Conservation (phyloP, 2,888 invertebrate species). For the Lycaena phlaeas region DNA sequence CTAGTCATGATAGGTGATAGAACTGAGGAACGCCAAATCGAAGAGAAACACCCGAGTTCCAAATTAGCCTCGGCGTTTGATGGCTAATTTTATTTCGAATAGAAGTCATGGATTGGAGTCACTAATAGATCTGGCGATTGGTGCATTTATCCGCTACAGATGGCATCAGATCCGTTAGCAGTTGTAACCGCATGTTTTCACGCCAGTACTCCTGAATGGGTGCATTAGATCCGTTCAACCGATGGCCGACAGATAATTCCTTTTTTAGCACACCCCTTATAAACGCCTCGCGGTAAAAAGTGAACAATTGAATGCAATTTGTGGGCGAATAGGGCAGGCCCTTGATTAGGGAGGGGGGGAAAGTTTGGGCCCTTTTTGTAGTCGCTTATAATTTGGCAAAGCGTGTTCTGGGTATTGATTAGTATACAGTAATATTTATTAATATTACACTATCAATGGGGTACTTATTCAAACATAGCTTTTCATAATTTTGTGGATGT, state of each 20-base stretch:
- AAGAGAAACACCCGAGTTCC: too few species aligned
- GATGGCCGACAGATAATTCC: slow-evolving; percentile 40
- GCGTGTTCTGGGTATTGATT: background rate
- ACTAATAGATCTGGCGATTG: too few species aligned
- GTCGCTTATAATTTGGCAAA: background rate
- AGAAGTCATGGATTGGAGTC: too few species aligned
- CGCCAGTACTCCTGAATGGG: slow-evolving; percentile 52
- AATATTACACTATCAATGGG: too few species aligned
- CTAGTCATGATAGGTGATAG: too few species aligned
- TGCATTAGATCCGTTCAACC: slow-evolving; percentile 45
- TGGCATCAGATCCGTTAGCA: slow-evolving; percentile 25
- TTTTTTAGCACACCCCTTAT: slow-evolving; percentile 44
- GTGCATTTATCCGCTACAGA: slow-evolving; percentile 21
- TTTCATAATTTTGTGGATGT: too few species aligned
- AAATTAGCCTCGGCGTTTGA: too few species aligned
- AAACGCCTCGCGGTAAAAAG: slow-evolving; percentile 60
- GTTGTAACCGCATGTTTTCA: slow-evolving; percentile 39
- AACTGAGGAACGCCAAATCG: too few species aligned
- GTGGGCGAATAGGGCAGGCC: slow-evolving; percentile 63
- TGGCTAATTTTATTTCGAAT: too few species aligned
- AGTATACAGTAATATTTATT: too few species aligned
- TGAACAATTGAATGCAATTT: slow-evolving; percentile 73
- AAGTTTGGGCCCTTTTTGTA: slow-evolving; percentile 15
- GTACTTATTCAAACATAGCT: too few species aligned
- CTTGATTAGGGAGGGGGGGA: slow-evolving; percentile 58